Evolutionary conservation across 2,888 invertebrate genomes (phyloP), one percentile per base, ranked within the genome.

Genomic region (Leptarthrus brevirostris): DNA sequence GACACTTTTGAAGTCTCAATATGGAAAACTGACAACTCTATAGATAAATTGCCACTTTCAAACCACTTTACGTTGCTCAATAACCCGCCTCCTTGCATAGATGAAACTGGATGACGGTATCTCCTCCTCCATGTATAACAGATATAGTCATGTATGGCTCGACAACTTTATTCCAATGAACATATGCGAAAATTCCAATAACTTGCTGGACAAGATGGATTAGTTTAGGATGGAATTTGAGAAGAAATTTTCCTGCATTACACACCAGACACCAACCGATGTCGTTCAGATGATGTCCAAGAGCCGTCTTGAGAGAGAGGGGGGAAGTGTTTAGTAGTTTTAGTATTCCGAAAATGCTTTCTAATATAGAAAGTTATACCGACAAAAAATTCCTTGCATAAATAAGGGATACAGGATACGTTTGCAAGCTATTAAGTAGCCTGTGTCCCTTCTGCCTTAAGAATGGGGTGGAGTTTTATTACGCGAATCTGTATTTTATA

Each of bases 291-390:
- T n/a, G n/a, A n/a, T n/a, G n/a, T n/a, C n/a, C n/a, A n/a, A n/a
- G n/a, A n/a, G n/a, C 22, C 56, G 34, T 22, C 56, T 56, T 30
- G 16, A 56, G 30, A 54, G 16, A 8, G n/a, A n/a, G n/a, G n/a
- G n/a, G n/a, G n/a, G n/a, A n/a, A n/a, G 30, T 30, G 34, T n/a
- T 56, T 30, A 56, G 56, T 56, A 56, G 56, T 56, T 56, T 56
- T 14, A 56, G 56, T 34, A 56, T 56, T 56, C 56, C 16, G 30
- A 34, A 54, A 54, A 56, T 56, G 56, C 30, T 6, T 14, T 34
- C 54, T 56, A 56, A 56, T 56, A 34, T 56, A 34, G 26, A 56
- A 56, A 56, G 56, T 56, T 56, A 30, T 56, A 56, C 30, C 56
- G 56, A 56, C 12, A 16, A 56, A 56, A 12, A 56, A 56, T 56